Evolutionary conservation across 2,113 vertebrate species (phyloP).

Genomic region (Lichenostomus cassidix): DNA sequence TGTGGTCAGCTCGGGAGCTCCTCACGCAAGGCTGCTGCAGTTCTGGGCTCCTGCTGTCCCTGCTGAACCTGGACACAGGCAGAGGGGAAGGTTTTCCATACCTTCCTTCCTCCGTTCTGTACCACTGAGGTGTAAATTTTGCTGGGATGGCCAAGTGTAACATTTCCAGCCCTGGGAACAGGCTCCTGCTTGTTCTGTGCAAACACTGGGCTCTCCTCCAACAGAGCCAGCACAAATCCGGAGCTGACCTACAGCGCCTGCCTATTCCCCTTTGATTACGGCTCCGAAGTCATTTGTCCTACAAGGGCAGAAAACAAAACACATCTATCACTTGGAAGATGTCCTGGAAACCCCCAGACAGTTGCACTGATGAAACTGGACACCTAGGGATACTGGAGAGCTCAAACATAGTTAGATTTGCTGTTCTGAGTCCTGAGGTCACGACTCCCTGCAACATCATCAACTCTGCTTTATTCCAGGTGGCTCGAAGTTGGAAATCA

Average conservation of each 20-base stretch:
- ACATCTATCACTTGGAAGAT: slow-evolving; percentile 20
- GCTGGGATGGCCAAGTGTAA: background rate
- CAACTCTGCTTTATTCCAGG: slow-evolving; percentile 23
- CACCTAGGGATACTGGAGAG: background rate
- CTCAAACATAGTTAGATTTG: background rate
- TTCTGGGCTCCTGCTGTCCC: background rate
- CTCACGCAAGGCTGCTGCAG: background rate
- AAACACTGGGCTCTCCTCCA: background rate
- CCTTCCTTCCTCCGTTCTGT: background rate
- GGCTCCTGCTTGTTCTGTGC: background rate
- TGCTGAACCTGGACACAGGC: rapidly evolving
- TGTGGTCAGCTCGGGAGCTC: background rate
- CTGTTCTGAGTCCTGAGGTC: background rate
- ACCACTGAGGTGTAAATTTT: background rate
- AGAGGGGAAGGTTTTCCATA: background rate
- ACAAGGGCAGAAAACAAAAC: slow-evolving; percentile 9
- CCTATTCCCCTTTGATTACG: background rate
- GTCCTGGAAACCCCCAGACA: background rate
- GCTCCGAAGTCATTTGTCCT: slow-evolving; percentile 14
- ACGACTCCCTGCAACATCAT: background rate
- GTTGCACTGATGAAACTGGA: background rate
- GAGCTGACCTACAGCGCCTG: background rate
- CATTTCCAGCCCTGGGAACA: background rate
- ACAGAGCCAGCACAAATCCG: background rate
- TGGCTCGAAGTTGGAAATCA: background rate